These are phyloP conservation scores for Poeciliopsis paucimaculata DNA, from an alignment of 2,797 vertebrate genomes.

Conservation along the genomic window DNA sequence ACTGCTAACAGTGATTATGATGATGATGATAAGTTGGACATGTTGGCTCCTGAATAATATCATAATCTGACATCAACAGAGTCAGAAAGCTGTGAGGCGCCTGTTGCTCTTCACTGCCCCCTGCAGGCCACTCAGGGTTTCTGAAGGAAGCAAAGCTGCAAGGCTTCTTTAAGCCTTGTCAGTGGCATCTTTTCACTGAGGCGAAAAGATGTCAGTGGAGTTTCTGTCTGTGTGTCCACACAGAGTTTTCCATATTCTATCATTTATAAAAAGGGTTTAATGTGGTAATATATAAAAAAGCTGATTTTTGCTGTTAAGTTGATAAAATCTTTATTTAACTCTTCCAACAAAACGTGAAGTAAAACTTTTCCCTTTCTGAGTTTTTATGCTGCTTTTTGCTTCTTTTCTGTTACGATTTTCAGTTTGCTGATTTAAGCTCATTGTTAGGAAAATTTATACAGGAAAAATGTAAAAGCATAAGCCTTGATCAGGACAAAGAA, in stretches of 20 bases:
- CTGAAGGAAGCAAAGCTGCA: neutral
- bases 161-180: neutral
- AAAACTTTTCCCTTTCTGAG: neutral
- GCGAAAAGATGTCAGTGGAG: neutral
- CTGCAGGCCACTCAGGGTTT: neutral
- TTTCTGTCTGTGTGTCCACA: neutral
- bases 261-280: neutral
- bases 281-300: neutral
- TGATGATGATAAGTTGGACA: neutral
- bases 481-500: neutral
- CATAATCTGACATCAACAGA: neutral
- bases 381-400: neutral
- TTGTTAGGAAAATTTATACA: neutral
- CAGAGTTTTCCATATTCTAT: neutral
- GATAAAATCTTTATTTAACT: neutral
- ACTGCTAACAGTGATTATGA: neutral
- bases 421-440: neutral
- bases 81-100: neutral
- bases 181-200: too few species aligned
- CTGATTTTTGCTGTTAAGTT: neutral
- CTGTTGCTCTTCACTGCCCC: neutral
- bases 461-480: neutral
- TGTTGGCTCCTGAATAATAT: neutral
- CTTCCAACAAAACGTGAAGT: neutral
- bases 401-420: neutral